Evolutionary conservation across 2,888 invertebrate genomes (phyloP).

Genomic region (Epistrophella euchroma): DNA sequence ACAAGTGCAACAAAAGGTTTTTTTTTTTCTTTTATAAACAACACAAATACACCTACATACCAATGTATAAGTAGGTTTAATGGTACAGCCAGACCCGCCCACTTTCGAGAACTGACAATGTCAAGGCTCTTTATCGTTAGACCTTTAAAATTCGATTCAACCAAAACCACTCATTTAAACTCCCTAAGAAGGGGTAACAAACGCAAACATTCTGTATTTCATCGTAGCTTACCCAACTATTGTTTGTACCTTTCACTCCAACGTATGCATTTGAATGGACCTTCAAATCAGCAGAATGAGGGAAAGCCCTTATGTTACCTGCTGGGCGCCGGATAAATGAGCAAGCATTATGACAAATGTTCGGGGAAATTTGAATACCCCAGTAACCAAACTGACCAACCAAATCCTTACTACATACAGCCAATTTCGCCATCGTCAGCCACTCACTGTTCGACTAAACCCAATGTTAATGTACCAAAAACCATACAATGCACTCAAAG

Average conservation of each 20-base stretch:
- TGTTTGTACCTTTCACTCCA: conserved; percentile 52
- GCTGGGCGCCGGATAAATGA: conserved; percentile 82
- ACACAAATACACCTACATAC: background rate
- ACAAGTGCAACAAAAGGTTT: background rate
- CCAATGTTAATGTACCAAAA: background rate
- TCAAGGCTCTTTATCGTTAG: background rate
- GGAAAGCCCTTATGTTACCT: conserved; percentile 3
- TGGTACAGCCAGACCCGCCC: background rate
- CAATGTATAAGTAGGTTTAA: background rate
- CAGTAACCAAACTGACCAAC: conserved; percentile 58
- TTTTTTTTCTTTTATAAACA: background rate
- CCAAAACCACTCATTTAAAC: conserved; percentile 48
- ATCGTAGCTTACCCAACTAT: background rate
- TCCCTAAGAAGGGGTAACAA: conserved; percentile 50
- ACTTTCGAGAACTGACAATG: conserved; percentile 3
- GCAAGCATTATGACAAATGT: conserved; percentile 82
- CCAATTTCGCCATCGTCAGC: conserved; percentile 52
- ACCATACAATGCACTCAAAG: conserved; percentile 12
- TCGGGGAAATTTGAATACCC: conserved; percentile 76
- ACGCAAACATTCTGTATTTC: background rate
- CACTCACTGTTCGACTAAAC: conserved; percentile 6
- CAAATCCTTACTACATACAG: conserved; percentile 37
- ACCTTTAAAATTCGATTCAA: conserved; percentile 4
- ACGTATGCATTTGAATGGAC: conserved; percentile 34
- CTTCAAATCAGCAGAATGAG: conserved; percentile 23